Evolutionary conservation across 2,113 vertebrate species (phyloP).

Genomic region (Aspidoscelis tigris): DNA sequence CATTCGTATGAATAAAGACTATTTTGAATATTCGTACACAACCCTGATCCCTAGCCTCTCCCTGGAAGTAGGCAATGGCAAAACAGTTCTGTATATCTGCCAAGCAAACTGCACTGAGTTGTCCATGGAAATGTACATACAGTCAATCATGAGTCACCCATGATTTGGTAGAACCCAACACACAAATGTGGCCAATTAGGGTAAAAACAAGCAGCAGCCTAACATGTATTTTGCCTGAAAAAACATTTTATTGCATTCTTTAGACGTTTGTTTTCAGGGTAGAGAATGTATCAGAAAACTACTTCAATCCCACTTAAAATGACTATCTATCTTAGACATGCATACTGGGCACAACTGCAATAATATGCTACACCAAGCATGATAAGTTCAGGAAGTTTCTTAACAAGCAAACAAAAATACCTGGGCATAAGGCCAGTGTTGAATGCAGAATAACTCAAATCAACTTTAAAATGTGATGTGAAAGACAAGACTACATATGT

Average conservation of each 20-base stretch:
- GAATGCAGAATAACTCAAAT: neutral
- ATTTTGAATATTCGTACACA: too few relatives aligned
- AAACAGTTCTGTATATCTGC: too few relatives aligned
- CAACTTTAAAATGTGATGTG: slow-evolving; percentile 12
- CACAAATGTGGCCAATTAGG: neutral
- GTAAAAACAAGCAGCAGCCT: too few relatives aligned
- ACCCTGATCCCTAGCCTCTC: too few relatives aligned
- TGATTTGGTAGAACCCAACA: neutral
- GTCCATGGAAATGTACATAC: too few relatives aligned
- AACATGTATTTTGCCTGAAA: neutral
- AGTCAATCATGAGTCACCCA: too few relatives aligned
- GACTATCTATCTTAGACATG: neutral
- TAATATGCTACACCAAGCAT: neutral
- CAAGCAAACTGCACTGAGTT: too few relatives aligned
- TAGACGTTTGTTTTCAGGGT: neutral
- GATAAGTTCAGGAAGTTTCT: neutral
- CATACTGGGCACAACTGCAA: neutral
- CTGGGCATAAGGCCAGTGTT: neutral
- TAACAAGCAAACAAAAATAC: neutral
- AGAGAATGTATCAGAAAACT: neutral
- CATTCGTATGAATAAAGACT: too few relatives aligned
- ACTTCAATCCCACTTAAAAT: neutral
- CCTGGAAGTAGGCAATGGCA: too few relatives aligned
- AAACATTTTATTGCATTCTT: neutral
- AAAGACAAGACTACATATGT: neutral